Conservation (phyloP, 2,797 vertebrate species). For the Galaxias olidus region DNA sequence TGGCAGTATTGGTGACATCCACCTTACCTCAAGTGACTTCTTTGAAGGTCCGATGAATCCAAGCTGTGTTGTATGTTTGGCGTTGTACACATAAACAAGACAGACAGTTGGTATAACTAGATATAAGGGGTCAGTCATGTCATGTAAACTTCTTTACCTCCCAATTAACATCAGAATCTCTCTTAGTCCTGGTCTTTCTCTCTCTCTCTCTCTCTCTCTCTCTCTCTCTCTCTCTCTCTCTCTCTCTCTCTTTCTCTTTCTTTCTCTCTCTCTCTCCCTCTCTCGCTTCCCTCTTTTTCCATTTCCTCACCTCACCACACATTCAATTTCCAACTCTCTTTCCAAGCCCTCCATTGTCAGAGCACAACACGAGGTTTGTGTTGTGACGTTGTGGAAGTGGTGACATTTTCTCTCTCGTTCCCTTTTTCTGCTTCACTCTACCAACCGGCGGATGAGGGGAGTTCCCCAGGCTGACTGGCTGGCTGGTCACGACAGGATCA, state of each 20-base stretch:
- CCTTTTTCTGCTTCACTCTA: not conserved
- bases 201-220: not conserved
- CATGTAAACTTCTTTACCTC: not conserved
- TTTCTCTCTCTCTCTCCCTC: not conserved
- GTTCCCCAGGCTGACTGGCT: not conserved
- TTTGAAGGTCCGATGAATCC: not conserved
- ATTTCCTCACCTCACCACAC: not conserved
- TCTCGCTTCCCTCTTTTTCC: not conserved
- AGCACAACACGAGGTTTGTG: not conserved
- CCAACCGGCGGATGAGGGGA: not conserved
- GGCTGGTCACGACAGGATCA: not conserved
- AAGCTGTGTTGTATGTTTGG: too few relatives aligned
- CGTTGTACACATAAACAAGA: not conserved
- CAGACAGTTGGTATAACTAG: not conserved
- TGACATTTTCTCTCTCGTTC: not conserved
- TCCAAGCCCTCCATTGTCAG: not conserved
- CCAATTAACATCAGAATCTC: not conserved
- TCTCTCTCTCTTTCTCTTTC: not conserved
- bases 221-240: not conserved
- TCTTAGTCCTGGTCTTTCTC: constrained; percentile 8
- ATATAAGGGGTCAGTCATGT: not conserved
- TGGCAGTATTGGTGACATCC: not conserved
- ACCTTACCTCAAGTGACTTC: not conserved
- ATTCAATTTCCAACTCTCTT: too few relatives aligned
- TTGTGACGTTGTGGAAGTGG: constrained; percentile 2